These are phyloP conservation scores for Coryphaenoides rupestris DNA, from an alignment of 2,113 vertebrate species.

Conservation along the genomic window DNA sequence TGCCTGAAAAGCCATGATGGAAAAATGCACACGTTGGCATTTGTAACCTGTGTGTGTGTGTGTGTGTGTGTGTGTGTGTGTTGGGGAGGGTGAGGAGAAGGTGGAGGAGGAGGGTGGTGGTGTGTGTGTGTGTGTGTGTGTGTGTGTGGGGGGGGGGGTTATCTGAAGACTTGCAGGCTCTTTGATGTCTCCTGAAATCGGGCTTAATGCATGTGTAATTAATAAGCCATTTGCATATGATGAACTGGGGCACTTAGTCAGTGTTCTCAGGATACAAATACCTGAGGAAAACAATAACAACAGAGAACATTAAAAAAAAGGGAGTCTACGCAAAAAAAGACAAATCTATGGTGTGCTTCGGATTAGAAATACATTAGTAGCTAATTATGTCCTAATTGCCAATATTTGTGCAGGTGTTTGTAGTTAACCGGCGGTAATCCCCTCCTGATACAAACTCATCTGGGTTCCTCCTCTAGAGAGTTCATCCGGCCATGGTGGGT, in stretches of 20 bases:
- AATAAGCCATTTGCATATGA: constrained; percentile 98
- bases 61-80: no score
- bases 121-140: constrained; percentile 28
- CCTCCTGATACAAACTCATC: constrained; percentile 89
- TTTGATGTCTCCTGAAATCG: constrained; percentile 85
- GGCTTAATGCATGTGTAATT: constrained; percentile 98
- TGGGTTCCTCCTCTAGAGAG: constrained; percentile 80
- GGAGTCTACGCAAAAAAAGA: constrained; percentile 96
- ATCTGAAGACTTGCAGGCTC: constrained; percentile 74
- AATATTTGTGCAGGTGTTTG: constrained; percentile 98
- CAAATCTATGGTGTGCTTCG: constrained; percentile 86
- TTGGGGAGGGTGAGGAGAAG: no score
- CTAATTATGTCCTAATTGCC: constrained; percentile 99
- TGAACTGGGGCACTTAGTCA: constrained; percentile 95
- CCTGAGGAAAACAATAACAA: constrained; percentile 87
- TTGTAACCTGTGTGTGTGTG: constrained; percentile 61
- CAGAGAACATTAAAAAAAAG: constrained; percentile 87
- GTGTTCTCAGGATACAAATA: constrained; percentile 95
- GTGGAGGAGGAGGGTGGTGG: no score
- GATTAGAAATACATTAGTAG: constrained; percentile 99
- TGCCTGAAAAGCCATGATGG: constrained; percentile 54
- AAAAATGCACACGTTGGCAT: constrained; percentile 72
- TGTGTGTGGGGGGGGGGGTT: constrained; percentile 45
- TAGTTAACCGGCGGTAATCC: constrained; percentile 80
- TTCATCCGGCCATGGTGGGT: constrained; percentile 61